These are phyloP conservation scores for Nomada ruficornis DNA, from an alignment of 2,888 invertebrate species.

Conservation along the genomic window DNA sequence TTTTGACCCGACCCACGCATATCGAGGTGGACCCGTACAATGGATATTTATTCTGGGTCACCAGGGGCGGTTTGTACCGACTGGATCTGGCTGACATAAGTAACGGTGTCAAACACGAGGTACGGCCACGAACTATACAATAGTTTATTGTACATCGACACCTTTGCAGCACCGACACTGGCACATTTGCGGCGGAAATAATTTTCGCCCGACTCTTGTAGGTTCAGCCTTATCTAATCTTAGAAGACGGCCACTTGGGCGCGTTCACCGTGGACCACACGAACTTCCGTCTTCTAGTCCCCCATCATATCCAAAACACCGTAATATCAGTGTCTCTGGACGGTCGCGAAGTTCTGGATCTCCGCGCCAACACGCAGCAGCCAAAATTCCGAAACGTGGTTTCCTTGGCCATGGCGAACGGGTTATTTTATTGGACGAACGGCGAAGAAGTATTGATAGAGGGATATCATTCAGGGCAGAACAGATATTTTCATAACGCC, in stretches of 20 bases:
- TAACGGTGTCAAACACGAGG: conserved; percentile 90
- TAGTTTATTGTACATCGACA: background rate
- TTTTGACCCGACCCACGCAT: conserved; percentile 90
- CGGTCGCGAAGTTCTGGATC: conserved; percentile 90
- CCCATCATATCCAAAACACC: conserved; percentile 90
- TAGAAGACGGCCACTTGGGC: conserved; percentile 89
- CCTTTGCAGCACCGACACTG: background rate
- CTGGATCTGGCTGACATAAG: conserved; percentile 91
- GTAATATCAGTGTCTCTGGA: conserved; percentile 93
- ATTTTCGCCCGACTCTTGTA: conserved; percentile 19
- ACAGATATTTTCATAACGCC: conserved; percentile 92
- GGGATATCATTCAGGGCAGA: conserved; percentile 89
- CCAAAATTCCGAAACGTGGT: conserved; percentile 90
- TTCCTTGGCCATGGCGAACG: conserved; percentile 91
- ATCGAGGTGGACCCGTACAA: conserved; percentile 97
- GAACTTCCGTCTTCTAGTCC: conserved; percentile 91
- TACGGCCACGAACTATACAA: conserved; percentile 24
- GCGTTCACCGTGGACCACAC: conserved; percentile 93
- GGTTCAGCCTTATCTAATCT: conserved; percentile 87
- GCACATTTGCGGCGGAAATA: background rate
- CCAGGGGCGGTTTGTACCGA: conserved; percentile 89
- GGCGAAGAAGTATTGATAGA: conserved; percentile 91
- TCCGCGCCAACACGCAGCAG: conserved; percentile 90
- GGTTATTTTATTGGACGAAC: conserved; percentile 94
- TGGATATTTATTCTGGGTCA: conserved; percentile 94